A percentile compares a stretch with the other conserved stretches of the same genome.
phyloP scores from a whole-genome alignment of 2,113 vertebrate genomes.

The Scortum barcoo region DNA sequence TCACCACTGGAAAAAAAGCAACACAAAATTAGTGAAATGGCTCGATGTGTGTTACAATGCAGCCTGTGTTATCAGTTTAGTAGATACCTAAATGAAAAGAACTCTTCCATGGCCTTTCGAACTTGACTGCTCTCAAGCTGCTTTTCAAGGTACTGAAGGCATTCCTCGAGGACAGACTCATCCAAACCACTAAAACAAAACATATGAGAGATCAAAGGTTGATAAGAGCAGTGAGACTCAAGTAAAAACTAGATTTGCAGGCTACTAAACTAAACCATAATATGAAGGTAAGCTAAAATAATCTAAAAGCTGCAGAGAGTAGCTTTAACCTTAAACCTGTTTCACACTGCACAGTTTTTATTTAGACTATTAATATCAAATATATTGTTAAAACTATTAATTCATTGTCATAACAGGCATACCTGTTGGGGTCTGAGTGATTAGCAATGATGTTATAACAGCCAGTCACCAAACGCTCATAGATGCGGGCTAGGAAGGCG shows the following conservation, averaged over 20 bases:
- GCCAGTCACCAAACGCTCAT: constrained; percentile 93
- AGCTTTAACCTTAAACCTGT: background rate
- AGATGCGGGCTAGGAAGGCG: constrained; percentile 94
- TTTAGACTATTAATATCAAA: background rate
- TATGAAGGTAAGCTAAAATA: background rate
- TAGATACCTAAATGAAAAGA: constrained; percentile 94
- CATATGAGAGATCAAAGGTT: background rate
- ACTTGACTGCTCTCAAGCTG: constrained; percentile 96
- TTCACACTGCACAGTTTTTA: background rate
- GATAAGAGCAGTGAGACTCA: background rate
- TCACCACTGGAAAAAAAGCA: constrained; percentile 87
- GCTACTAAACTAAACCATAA: background rate
- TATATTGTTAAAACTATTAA: background rate
- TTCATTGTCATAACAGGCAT: background rate
- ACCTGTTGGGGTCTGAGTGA: constrained; percentile 96
- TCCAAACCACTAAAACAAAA: constrained; percentile 89
- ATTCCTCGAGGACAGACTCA: constrained; percentile 96
- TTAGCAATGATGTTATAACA: constrained; percentile 97
- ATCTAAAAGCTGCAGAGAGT: background rate
- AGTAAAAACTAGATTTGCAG: background rate
- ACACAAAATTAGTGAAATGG: constrained; percentile 16
- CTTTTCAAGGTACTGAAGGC: constrained; percentile 96
- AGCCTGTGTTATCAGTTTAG: background rate
- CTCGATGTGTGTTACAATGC: background rate
- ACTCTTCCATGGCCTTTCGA: constrained; percentile 98